Base-by-base conservation (phyloP, 2,888 invertebrate species). In the Ennomos quercinarius region DNA sequence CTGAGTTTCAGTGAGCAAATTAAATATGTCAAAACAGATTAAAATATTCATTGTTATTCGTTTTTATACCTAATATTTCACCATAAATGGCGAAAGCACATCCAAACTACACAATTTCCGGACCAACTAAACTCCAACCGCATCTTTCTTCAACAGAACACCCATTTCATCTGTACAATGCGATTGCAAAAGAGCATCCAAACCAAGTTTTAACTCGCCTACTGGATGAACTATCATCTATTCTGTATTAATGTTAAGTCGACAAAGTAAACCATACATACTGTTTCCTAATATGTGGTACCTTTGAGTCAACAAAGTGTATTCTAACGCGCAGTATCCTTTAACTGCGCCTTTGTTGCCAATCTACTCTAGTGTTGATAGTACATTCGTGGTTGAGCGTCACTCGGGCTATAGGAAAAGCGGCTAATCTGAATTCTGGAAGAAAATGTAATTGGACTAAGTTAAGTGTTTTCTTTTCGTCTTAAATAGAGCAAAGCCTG, bases 291-390 rank as follows among this genome's bases (percentile, higher is more conserved):
- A 52, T 52, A 45, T 39, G 44, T 39, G 51, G 37, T 38, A 44
- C 17, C 37, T 8, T 47, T 42, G 37, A 47, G 76, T 78, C 77
- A 74, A 76, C 81, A 81, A 80, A 83, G 81, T 77, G 52, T 51
- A 74, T 77, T 83, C 78, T 80, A 80, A 80, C 76, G 78, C 75
- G 79, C 72, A 70, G 72, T 80, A 82, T 81, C 76, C 76, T 75
- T 55, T 71, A 75, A 34, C 76, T 72, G 65, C 68, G 76, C 77
- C 81, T 84, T 83, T 84, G 82, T 83, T 79, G 80, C 69, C 71
- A 57, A 52, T 62, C 49, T 43, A 13, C 35, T 47, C 47, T 57
- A 39, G 55, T 58, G 61, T 64, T 60, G 56, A 57, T 59, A 57
- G 50, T 61, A 59, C 61, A 46, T 57, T 56, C 38, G 56, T 9